phyloP scores from a whole-genome alignment of 2,797 vertebrate genomes.

The Ptychadena robeensis region DNA sequence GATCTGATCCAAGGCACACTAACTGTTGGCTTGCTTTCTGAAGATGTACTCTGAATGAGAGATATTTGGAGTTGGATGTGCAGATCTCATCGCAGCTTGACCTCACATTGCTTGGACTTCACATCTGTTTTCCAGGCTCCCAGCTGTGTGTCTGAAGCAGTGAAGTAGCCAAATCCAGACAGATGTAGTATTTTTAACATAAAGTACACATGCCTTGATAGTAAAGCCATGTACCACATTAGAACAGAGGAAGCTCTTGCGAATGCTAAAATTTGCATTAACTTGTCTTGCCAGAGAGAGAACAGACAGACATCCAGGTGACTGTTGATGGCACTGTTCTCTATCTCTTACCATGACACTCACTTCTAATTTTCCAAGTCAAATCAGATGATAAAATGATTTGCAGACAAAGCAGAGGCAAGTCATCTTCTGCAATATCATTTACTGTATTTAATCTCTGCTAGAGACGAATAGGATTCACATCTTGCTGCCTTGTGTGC shows the following conservation, averaged over 20 bases:
- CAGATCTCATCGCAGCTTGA: constrained; percentile 71
- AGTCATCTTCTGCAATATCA: constrained; percentile 17
- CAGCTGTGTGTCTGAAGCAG: constrained; percentile 71
- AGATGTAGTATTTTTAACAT: constrained; percentile 75
- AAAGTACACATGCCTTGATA: constrained; percentile 70
- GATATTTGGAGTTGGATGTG: constrained; percentile 64
- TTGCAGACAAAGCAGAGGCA: constrained; percentile 19
- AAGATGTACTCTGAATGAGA: constrained; percentile 24
- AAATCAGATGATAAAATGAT: constrained; percentile 39
- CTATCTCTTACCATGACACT: constrained; percentile 11
- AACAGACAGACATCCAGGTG: constrained; percentile 53
- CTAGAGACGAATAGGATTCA: constrained; percentile 40
- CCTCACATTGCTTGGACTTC: constrained; percentile 74
- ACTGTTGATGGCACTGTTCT: constrained; percentile 21
- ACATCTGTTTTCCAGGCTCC: constrained; percentile 80
- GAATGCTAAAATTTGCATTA: constrained; percentile 68
- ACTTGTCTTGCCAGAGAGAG: constrained; percentile 40
- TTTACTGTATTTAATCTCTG: constrained; percentile 27
- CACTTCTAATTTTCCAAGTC: constrained; percentile 24
- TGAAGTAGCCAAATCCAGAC: constrained; percentile 76
- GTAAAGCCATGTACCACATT: constrained; percentile 73
- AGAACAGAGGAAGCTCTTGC: constrained; percentile 73
- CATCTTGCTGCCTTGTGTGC: background rate
- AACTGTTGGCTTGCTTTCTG: constrained; percentile 20
- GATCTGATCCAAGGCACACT: constrained; percentile 4